Evolutionary conservation across 2,113 vertebrate species (phyloP).

Genomic region (Bambusicola thoracicus): DNA sequence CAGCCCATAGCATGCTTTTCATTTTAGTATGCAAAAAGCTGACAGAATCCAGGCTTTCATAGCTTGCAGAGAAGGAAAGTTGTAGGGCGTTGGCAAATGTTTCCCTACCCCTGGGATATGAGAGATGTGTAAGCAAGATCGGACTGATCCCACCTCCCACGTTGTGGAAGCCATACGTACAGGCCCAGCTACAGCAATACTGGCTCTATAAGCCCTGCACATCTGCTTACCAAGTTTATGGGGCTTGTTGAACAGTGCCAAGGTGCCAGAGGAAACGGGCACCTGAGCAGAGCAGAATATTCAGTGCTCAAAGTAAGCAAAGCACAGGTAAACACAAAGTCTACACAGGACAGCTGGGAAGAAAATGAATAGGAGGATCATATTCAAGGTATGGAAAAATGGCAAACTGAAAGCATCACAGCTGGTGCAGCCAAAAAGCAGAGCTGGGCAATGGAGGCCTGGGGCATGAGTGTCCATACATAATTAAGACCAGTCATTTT

Average conservation of each 20-base stretch:
- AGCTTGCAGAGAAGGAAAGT: background rate
- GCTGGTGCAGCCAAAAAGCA: background rate
- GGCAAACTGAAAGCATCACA: background rate
- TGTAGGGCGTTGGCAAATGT: background rate
- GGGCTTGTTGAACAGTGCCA: background rate
- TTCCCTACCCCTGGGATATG: background rate
- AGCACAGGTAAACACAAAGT: background rate
- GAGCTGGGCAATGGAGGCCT: rapidly evolving
- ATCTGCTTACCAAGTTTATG: background rate
- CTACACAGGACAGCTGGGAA: background rate
- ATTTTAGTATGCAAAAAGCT: background rate
- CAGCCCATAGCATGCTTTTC: background rate
- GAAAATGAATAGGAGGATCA: background rate
- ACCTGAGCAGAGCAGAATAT: background rate
- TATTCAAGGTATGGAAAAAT: background rate
- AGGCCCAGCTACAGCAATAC: background rate
- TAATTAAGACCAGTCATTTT: slow-evolving; percentile 13
- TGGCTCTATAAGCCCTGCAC: background rate
- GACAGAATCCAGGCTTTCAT: background rate
- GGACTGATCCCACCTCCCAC: background rate
- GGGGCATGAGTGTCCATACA: background rate
- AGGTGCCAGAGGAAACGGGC: background rate
- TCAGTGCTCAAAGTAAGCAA: rapidly evolving
- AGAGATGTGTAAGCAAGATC: background rate
- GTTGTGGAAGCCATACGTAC: rapidly evolving